A percentile compares a stretch with the other conserved stretches of the same genome.
phyloP scores from a whole-genome alignment of 2,888 invertebrate species.

The Cephus pulcher region DNA sequence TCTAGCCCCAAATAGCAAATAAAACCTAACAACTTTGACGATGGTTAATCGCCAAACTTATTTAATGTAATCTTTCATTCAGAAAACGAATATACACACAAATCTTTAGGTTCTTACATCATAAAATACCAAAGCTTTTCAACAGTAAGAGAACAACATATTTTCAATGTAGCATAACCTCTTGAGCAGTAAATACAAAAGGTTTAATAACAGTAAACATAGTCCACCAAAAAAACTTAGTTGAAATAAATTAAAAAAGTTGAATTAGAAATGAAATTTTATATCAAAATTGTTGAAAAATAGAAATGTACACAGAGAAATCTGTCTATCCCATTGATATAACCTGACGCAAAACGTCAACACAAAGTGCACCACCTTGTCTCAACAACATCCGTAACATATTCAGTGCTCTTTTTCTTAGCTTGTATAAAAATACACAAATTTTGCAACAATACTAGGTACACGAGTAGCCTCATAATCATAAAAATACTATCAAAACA shows the following conservation, averaged over 20 bases:
- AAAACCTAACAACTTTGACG: background rate
- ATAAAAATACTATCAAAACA: constrained; percentile 49
- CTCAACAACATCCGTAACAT: constrained; percentile 29
- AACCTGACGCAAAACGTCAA: constrained; percentile 2
- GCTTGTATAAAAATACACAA: constrained; percentile 53
- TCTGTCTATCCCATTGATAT: background rate
- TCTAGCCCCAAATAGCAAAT: background rate
- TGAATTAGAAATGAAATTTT: background rate
- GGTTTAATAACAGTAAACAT: background rate
- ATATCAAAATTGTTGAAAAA: background rate
- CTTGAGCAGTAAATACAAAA: background rate
- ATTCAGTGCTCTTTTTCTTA: constrained; percentile 21
- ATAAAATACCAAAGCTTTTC: constrained; percentile 20
- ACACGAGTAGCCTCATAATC: constrained; percentile 58
- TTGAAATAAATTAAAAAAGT: background rate
- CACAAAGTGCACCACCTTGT: constrained; percentile 31
- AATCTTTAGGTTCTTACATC: background rate
- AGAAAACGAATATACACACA: background rate
- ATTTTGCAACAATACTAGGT: constrained; percentile 53
- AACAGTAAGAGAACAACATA: constrained; percentile 9
- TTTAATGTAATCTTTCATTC: background rate
- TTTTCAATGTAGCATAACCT: background rate
- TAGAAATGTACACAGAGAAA: background rate
- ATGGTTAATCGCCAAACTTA: background rate
- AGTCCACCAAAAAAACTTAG: background rate